Evolutionary conservation across 2,888 invertebrate genomes (phyloP).

Genomic region (Acleris cristana): DNA sequence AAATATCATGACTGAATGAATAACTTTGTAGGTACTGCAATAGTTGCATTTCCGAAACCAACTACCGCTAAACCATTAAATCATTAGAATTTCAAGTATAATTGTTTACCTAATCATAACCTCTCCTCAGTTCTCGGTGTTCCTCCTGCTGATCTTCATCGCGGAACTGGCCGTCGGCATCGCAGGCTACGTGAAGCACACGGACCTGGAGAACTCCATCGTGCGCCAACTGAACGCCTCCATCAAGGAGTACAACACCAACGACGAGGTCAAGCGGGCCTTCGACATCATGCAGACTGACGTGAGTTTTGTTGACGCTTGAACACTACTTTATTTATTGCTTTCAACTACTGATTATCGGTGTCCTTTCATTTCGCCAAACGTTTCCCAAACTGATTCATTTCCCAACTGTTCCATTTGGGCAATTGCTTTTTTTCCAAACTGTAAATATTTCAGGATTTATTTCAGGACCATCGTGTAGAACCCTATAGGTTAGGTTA

Average conservation of each 20-base stretch:
- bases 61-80: too few relatives aligned
- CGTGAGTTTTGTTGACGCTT: conserved; percentile 80
- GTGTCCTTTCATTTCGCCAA: too few relatives aligned
- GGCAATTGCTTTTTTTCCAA: too few relatives aligned
- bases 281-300: conserved; percentile 95
- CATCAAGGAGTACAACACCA: conserved; percentile 86
- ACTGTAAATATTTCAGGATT: too few relatives aligned
- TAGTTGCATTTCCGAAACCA: too few relatives aligned
- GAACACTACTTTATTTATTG: not conserved
- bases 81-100: not conserved
- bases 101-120: not conserved
- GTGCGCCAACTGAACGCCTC: conserved; percentile 88
- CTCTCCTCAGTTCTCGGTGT: conserved; percentile 87
- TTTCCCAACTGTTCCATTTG: too few relatives aligned
- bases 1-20: too few relatives aligned
- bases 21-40: too few relatives aligned
- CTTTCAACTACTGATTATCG: not conserved
- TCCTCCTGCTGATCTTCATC: conserved; percentile 91
- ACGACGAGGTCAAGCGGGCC: conserved; percentile 86
- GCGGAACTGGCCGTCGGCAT: conserved; percentile 93
- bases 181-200: conserved; percentile 90
- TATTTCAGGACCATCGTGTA: too few relatives aligned
- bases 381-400: too few relatives aligned
- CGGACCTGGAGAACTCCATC: conserved; percentile 87
- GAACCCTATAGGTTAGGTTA: too few relatives aligned